Evolutionary conservation across 2,113 vertebrate species (phyloP), one percentile per base, ranked within the genome.

Genomic region (Rhea pennata): DNA sequence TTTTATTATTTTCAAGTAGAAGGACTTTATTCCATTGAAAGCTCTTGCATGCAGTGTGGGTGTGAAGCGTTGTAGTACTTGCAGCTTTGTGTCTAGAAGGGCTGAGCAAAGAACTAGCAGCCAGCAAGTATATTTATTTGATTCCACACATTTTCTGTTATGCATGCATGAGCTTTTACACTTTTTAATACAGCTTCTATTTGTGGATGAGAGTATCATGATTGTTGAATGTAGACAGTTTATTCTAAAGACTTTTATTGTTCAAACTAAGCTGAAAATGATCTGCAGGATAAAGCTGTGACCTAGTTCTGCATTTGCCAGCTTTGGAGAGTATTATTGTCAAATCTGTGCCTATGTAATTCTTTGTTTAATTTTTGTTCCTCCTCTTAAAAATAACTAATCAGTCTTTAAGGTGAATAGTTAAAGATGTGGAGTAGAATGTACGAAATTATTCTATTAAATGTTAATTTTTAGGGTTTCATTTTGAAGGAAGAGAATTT

Each of bases 191-290:
- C 15, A 46, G 27, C 58, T 61, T 91, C 66, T 90, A 2, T 96
- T 87, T 85, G 88, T 72, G 53, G 53, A 48, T 92, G 62, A 79
- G 40, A n/a, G 15, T 92, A 74, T 84, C 26, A 4, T 84, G 89
- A 74, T 74, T 71, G 79, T 72, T 95, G 75, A 90, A 93, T 84
- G 61, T 72, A 93, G 75, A 46, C 69, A 81, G 54, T 88, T 96
- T 90, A 56, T 93, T 96, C 67, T 83, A n/a, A 88, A 92, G 11
- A 88, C 88, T 86, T 83, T 73, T 78, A 86, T 94, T 95, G 83
- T 95, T 94, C 82, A 77, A 39, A 86, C 59, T 94, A 95, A 96
- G 79, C 84, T 93, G 90, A 88, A 96, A 86, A 90, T 80, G 10
- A 83, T 89, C 44, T 58, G 74, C 56, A 66, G 89, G 78, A 76